phyloP scores from a whole-genome alignment of 1,140 invertebrate species.

The Cephus cinctus region DNA sequence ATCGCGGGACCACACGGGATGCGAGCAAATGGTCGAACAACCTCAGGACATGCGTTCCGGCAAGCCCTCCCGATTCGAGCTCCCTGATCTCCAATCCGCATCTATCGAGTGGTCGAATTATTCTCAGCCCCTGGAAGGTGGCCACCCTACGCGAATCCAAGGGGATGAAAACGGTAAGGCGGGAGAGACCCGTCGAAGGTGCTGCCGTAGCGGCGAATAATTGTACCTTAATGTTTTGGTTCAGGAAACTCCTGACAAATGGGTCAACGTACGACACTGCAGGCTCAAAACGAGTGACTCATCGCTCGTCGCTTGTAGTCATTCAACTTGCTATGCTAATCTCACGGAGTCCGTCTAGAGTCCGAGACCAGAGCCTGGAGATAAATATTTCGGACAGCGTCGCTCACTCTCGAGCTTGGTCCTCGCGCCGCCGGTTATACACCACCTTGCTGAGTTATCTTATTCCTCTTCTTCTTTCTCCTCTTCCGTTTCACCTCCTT shows the following conservation, averaged over 20 bases:
- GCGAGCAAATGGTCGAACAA: conserved; percentile 58
- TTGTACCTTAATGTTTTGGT: no score
- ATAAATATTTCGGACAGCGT: conserved; percentile 22
- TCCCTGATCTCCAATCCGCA: conserved; percentile 28
- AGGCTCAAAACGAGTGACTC: conserved; percentile 19
- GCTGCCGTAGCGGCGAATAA: no score
- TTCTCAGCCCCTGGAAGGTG: conserved; percentile 24
- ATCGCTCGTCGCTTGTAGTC: conserved; percentile 9
- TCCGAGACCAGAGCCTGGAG: not conserved
- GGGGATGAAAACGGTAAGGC: conserved; percentile 18
- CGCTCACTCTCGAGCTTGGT: conserved; percentile 12
- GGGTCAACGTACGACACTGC: conserved; percentile 19
- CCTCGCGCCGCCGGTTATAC: not conserved
- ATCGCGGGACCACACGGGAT: conserved; percentile 57
- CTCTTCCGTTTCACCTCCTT: conserved; percentile 18
- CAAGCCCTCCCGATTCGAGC: conserved; percentile 29
- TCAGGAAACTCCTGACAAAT: conserved; percentile 25
- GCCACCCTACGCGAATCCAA: no score
- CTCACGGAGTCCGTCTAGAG: conserved; percentile 8
- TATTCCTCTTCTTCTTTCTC: conserved; percentile 11
- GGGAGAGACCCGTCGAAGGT: no score
- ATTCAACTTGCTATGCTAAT: conserved; percentile 25
- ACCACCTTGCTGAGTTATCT: not conserved
- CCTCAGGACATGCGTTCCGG: conserved; percentile 54
- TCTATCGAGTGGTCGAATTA: no score